Conservation (phyloP, 2,888 invertebrate species). For the Chrysotoxum bicinctum region DNA sequence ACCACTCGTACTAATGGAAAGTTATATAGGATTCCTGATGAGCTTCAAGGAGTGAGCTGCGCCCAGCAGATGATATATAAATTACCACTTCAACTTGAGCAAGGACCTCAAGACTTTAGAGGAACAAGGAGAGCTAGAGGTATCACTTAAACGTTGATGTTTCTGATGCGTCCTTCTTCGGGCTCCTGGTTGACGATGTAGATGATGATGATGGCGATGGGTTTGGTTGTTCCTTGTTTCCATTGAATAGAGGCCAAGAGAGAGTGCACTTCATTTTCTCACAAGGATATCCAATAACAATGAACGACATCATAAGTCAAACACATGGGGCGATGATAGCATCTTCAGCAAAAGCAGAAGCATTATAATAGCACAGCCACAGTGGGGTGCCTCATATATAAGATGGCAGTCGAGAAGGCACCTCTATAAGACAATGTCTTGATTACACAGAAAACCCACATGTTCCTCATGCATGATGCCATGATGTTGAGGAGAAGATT, state of each 20-base stretch:
- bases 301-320: conserved; percentile 70
- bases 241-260: conserved; percentile 10
- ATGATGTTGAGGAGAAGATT: conserved; percentile 18
- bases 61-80: conserved; percentile 64
- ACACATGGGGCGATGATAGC: conserved; percentile 67
- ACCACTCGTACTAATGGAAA: conserved; percentile 61
- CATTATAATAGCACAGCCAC: conserved; percentile 27
- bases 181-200: background rate
- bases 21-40: conserved; percentile 53
- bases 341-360: conserved; percentile 38
- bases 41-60: conserved; percentile 51
- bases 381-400: conserved; percentile 10
- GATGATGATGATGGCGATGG: background rate
- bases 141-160: conserved; percentile 62
- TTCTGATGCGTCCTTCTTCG: conserved; percentile 38
- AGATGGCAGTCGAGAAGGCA: conserved; percentile 40
- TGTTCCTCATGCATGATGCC: background rate
- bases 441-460: conserved; percentile 39
- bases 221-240: conserved; percentile 11
- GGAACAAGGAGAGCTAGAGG: background rate
- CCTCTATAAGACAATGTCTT: conserved; percentile 41
- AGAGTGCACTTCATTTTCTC: conserved; percentile 65
- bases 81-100: conserved; percentile 62
- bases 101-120: conserved; percentile 52
- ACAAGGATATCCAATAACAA: conserved; percentile 72